Evolutionary conservation across 2,797 vertebrate species (phyloP).

Genomic region (Cichlasoma orientale): DNA sequence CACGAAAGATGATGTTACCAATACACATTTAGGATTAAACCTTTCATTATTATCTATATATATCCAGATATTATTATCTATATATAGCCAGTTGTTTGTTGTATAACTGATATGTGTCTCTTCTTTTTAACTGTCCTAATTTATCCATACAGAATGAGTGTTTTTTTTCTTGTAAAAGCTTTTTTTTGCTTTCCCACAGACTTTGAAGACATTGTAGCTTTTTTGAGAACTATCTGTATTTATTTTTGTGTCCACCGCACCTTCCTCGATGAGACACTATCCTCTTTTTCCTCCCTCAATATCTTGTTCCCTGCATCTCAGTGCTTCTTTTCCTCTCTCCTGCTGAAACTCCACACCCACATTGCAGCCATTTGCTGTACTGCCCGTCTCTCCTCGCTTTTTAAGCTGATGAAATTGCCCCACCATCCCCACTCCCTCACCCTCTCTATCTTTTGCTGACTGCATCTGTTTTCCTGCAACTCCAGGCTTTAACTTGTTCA

Average conservation of each 20-base stretch:
- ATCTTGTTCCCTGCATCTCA: slow-evolving; percentile 10
- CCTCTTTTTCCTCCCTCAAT: slow-evolving; percentile 8
- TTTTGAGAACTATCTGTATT: background rate
- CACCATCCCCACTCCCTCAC: slow-evolving; percentile 8
- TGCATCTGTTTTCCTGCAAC: slow-evolving; percentile 52
- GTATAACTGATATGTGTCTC: background rate
- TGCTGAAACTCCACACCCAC: slow-evolving; percentile 41
- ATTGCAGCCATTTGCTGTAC: slow-evolving; percentile 67
- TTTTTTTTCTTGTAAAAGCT: background rate
- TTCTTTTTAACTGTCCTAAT: background rate
- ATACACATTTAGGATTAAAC: background rate
- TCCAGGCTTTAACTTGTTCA: slow-evolving; percentile 59
- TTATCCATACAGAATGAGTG: background rate
- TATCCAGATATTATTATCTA: background rate
- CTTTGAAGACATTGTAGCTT: background rate
- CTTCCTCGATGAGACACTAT: background rate
- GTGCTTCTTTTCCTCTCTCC: background rate
- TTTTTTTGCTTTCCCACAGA: background rate
- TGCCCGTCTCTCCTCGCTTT: slow-evolving; percentile 39
- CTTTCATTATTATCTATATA: background rate
- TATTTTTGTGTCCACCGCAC: background rate
- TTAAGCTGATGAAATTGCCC: slow-evolving; percentile 67
- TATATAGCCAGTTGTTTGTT: background rate
- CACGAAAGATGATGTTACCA: background rate
- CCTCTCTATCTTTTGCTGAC: slow-evolving; percentile 69